phyloP scores from a whole-genome alignment of 2,797 vertebrate species.

The Cuculus canorus region DNA sequence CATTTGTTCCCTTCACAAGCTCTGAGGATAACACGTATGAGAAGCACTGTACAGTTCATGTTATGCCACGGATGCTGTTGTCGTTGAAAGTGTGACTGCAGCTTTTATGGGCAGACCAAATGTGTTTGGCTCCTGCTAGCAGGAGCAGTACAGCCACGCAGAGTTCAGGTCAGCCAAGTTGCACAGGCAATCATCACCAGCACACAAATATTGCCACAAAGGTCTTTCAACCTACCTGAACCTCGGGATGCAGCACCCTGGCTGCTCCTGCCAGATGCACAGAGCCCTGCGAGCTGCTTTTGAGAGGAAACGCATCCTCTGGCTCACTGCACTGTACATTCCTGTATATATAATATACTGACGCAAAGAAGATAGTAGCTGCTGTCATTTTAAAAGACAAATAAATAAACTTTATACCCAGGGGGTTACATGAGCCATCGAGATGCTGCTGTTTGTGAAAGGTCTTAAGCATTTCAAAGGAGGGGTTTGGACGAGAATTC shows the following conservation, averaged over 20 bases:
- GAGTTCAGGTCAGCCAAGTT: neutral
- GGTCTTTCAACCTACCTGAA: neutral
- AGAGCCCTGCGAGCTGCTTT: neutral
- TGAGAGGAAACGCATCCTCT: neutral
- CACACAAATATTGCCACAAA: neutral
- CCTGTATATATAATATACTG: no score
- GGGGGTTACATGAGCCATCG: neutral
- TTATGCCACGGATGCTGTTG: accelerated
- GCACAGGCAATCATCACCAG: neutral
- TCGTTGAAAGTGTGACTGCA: accelerated
- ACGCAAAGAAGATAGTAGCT: neutral
- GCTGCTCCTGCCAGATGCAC: neutral
- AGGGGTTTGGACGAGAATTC: neutral
- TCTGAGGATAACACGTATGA: neutral
- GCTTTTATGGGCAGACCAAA: neutral
- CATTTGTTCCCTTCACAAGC: neutral
- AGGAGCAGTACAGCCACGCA: neutral
- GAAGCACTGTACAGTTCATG: neutral
- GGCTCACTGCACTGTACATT: neutral
- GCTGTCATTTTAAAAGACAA: neutral
- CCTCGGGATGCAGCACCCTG: neutral
- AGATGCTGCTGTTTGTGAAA: neutral
- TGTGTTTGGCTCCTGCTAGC: accelerated
- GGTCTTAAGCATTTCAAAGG: neutral
- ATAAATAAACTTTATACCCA: neutral